Evolutionary conservation across 2,888 invertebrate genomes (phyloP), one percentile per base, ranked within the genome.

Genomic region (Scrobipalpa costella): DNA sequence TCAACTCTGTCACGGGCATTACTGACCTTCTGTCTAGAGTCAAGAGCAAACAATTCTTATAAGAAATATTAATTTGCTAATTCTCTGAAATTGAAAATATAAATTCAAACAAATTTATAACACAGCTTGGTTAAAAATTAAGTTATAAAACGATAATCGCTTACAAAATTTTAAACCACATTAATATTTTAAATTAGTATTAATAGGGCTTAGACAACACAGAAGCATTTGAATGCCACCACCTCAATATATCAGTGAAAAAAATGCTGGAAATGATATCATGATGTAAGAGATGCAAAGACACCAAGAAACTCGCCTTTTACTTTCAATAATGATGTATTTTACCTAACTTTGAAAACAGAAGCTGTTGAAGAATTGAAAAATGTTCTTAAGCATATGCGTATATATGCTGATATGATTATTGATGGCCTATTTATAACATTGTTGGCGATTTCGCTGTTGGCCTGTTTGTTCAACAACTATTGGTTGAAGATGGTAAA

Each of bases 291-390:
- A 15, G 92, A 94, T 13, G 95, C 95, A 0, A 84, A 79, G 38
- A 86, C 90, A 0, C 93, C 94, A 0, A 90, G 97, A 70, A 94
- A 94, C 74, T 94, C 95, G 0, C 95, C 96, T 0, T 93, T 95
- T 66, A 96, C 96, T 0, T 95, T 97, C 72, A 84, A 95, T 61
- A 93, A 94, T 0, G 92, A 95, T 72, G 96, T 96, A 0, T 97
- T 97, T 78, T 97, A 95, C 73, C 91, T 86, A 66, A 95, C 94
- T 0, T 86, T 97, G 2, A 96, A 95, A 75, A 83, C 81, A 50
- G 90, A 93, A 7, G 93, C 93, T 0, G 65, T 81, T 5, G 88
- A 93, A 27, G 92, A 93, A 71, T 70, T 95, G 0, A 92, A 93
- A 68, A 91, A 89, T n/a, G 79, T 95, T 72, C 89, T 87, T 1